Evolutionary conservation across 2,888 invertebrate genomes (phyloP), one percentile per base, ranked within the genome.

Genomic region (Lacanobia wlatinum): DNA sequence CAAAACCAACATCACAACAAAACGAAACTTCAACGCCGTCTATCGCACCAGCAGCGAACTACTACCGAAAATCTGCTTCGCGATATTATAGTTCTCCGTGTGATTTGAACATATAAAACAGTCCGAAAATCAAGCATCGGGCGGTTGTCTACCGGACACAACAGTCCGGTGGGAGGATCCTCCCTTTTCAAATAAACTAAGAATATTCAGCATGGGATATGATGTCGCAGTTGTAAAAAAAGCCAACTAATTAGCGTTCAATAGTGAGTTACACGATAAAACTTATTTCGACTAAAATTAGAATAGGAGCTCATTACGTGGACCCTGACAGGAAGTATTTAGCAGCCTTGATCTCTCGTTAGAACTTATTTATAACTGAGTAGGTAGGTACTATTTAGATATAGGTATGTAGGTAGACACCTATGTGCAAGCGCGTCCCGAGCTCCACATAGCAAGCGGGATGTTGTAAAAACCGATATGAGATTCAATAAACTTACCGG

Each of bases 401-500:
- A 18, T 14, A 23, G 7, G 21, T 28, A 21, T 10, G 28, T 28
- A 56, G 6, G 43, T 43, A 12, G 43, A 43, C 43, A 43, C 14
- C 34, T 52, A 53, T 46, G 50, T 55, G 59, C 40, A 38, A 52
- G 28, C 28, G 18, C 21, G 12, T 52, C 16, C 12, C 6, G 21
- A 48, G 28, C 12, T 10, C 18, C n/a, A 21, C 12, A 21, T 48
- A 16, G 28, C 28, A 18, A 23, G 46, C 34, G 48, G 65, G 56
- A 73, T 50, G 34, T 50, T 53, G 43, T 59, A 63, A 79, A 78
- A 79, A 66, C 58, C 38, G 18, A 59, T 63, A 59, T 50, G 53
- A 59, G 62, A 79, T 62, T 63, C 58, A 59, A 66, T 73, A 79
- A 73, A 73, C 28, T 55, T 63, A 72, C 40, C 40, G 34, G 14